Evolutionary conservation across 2,888 invertebrate genomes (phyloP).

Genomic region (Amphipyra berbera): DNA sequence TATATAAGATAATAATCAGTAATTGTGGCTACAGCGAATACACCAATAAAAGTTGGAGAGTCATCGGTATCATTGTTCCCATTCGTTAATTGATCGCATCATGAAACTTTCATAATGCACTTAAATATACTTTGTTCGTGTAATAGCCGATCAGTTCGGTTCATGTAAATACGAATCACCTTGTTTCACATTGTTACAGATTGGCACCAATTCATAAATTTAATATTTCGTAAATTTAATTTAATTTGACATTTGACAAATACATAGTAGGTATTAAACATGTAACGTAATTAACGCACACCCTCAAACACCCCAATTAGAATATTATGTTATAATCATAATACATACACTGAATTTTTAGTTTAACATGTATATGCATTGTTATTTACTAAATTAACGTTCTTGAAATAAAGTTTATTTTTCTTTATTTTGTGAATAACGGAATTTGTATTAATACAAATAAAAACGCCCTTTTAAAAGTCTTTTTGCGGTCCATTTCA

Average conservation of each 20-base stretch:
- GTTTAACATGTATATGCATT: too few relatives aligned
- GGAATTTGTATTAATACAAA: too few relatives aligned
- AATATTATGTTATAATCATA: too few relatives aligned
- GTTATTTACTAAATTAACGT: too few relatives aligned
- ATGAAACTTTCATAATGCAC: constrained; percentile 60
- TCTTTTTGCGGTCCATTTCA: too few relatives aligned
- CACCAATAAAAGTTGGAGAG: constrained; percentile 41
- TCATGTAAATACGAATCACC: constrained; percentile 41
- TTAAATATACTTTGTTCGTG: constrained; percentile 57
- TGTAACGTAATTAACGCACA: too few relatives aligned
- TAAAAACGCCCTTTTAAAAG: too few relatives aligned
- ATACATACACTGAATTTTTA: too few relatives aligned
- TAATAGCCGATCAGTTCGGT: constrained; percentile 63
- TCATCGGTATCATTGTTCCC: constrained; percentile 81
- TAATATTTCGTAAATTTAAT: constrained; percentile 60
- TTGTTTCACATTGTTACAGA: constrained; percentile 51
- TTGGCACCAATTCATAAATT: constrained; percentile 79
- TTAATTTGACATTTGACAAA: constrained; percentile 58
- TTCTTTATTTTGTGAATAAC: too few relatives aligned
- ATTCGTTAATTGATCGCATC: constrained; percentile 72
- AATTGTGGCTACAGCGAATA: constrained; percentile 45
- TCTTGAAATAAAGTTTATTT: too few relatives aligned
- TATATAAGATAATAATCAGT: constrained; percentile 25
- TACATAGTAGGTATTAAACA: constrained; percentile 28
- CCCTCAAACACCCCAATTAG: too few relatives aligned